Evolutionary conservation across 2,888 invertebrate species (phyloP).

Genomic region (Cybosia mesomella): DNA sequence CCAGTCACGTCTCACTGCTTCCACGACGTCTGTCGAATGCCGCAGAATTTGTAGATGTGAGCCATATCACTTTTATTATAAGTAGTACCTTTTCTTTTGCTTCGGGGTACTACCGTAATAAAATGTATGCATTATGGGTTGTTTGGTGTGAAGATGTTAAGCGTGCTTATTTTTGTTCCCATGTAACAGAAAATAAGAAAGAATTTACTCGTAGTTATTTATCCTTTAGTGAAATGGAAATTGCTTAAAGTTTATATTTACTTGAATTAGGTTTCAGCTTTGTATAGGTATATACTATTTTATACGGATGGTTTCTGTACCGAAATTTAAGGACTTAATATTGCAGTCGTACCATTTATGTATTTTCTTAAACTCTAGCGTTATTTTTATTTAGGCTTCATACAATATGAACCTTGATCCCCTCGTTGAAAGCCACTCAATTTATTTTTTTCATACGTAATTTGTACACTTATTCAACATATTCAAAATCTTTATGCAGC

Average conservation of each 20-base stretch:
- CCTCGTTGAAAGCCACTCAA: slow-evolving; percentile 2
- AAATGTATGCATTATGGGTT: slow-evolving; percentile 7
- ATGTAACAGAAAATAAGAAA: background rate
- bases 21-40: slow-evolving; percentile 43
- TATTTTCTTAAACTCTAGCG: background rate
- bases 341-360: background rate
- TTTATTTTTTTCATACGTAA: slow-evolving; percentile 5
- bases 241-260: background rate
- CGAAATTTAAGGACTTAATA: background rate
- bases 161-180: background rate
- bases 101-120: slow-evolving; percentile 9
- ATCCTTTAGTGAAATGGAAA: background rate
- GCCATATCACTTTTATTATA: slow-evolving; percentile 45
- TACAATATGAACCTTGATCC: background rate
- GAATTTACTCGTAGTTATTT: background rate
- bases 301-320: background rate
- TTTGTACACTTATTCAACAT: slow-evolving; percentile 10
- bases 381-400: background rate
- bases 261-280: background rate
- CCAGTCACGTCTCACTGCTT: slow-evolving; percentile 42
- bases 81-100: slow-evolving; percentile 27
- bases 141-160: slow-evolving; percentile 4
- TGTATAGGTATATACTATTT: too few species aligned
- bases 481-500: slow-evolving; percentile 16
- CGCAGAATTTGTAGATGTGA: slow-evolving; percentile 45